Conservation (phyloP, 2,113 vertebrate species). For the Microtus ochrogaster region DNA sequence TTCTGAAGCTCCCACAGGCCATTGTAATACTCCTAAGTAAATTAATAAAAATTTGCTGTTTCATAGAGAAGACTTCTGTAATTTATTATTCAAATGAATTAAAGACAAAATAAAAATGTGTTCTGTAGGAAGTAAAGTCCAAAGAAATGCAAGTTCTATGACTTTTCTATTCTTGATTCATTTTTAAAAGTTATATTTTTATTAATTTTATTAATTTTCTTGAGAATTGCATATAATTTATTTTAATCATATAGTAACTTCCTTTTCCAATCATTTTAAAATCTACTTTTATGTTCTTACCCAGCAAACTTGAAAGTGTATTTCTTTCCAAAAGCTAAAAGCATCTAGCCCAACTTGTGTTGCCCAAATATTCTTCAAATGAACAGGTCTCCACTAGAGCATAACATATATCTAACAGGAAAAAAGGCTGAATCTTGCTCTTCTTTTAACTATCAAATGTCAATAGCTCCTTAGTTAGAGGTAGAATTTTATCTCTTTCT, state of each 20-base stretch:
- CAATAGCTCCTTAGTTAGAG: background rate
- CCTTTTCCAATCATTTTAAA: background rate
- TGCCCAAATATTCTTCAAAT: background rate
- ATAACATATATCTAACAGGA: too few relatives aligned
- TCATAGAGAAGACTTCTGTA: background rate
- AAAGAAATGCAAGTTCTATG: background rate
- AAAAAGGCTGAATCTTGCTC: background rate
- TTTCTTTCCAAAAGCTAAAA: background rate
- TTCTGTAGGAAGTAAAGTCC: background rate
- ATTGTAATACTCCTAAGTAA: background rate
- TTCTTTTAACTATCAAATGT: background rate
- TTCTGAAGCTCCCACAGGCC: background rate
- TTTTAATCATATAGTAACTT: background rate
- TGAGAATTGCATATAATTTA: background rate
- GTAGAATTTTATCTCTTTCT: background rate
- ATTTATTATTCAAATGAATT: background rate
- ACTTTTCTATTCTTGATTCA: background rate
- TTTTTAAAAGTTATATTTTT: background rate
- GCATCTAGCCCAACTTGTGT: background rate
- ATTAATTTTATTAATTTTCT: background rate
- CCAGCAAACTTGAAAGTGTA: background rate
- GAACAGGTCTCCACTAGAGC: background rate
- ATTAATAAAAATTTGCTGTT: background rate
- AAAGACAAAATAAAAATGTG: background rate
- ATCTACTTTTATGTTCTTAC: background rate